Conservation (phyloP, 1,140 invertebrate genomes). For the Drosophila nigromelanica region DNA sequence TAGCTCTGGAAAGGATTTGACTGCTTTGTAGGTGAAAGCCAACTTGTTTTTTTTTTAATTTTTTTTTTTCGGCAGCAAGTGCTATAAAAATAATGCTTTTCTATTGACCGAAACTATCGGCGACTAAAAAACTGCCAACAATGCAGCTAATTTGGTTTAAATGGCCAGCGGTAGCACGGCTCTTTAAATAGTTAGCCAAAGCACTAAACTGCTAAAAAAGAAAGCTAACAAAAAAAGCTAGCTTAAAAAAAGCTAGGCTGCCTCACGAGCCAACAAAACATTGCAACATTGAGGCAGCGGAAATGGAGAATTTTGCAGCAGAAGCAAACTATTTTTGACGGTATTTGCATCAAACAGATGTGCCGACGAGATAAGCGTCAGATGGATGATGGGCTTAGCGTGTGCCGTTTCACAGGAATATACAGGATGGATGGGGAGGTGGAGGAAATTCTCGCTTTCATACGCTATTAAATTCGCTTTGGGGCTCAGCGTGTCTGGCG, state of each 20-base stretch:
- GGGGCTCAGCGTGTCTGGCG: slow-evolving; percentile 10
- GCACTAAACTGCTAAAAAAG: slow-evolving; percentile 12
- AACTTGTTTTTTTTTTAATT: slow-evolving; percentile 1
- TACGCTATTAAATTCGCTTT: slow-evolving; percentile 35
- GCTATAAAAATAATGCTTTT: slow-evolving; percentile 7
- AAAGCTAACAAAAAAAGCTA: slow-evolving; percentile 2
- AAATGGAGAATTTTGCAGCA: slow-evolving; percentile 21
- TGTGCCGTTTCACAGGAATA: neutral
- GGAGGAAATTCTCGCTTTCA: slow-evolving; percentile 8
- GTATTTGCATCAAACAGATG: slow-evolving; percentile 65
- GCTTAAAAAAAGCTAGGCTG: slow-evolving; percentile 1
- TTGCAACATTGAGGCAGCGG: slow-evolving; percentile 35
- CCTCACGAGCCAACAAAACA: slow-evolving; percentile 44
- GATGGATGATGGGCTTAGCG: slow-evolving; percentile 28
- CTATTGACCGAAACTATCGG: slow-evolving; percentile 3
- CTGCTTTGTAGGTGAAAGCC: slow-evolving; percentile 17
- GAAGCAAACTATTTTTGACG: slow-evolving; percentile 56
- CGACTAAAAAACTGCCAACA: slow-evolving; percentile 30
- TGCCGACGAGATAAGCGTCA: slow-evolving; percentile 55
- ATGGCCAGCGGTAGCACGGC: slow-evolving; percentile 45
- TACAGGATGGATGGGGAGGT: neutral
- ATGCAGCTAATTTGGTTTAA: slow-evolving; percentile 71
- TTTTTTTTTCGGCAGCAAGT: slow-evolving; percentile 4
- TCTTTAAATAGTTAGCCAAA: slow-evolving; percentile 47
- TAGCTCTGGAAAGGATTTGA: slow-evolving; percentile 16